Evolutionary conservation across 1,140 invertebrate genomes (phyloP), one percentile per base, ranked within the genome.

Genomic region (Leguminivora glycinivorella): DNA sequence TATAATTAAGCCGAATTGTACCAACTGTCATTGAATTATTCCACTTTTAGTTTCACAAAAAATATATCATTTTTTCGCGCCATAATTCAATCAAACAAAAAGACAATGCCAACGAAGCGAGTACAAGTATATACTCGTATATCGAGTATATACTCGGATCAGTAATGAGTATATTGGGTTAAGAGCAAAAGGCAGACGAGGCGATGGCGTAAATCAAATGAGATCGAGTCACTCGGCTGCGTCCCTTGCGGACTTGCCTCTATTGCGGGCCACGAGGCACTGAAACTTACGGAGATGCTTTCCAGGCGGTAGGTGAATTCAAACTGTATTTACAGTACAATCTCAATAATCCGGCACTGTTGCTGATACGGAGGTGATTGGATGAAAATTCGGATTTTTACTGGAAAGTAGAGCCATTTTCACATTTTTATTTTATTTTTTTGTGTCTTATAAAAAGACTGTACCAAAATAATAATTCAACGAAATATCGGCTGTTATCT

Each of bases 111-210:
- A n/a, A 17, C 14, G 12, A 43, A 43, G 40, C 17, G n/a, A 43
- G 7, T 17, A 43, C 40, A 43, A n/a, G 40, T 43, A 38, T 38
- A 12, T 38, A 38, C 12, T n/a, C n/a, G n/a, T n/a, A 31, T 31
- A 31, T 3, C 7, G 7, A 31, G 7, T 31, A 31, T 7, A 31
- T 7, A n/a, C 17, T 34, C 25, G 14, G 29, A 63, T 63, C 58
- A 63, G 58, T 63, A 63, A 63, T 63, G 29, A 63, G 58, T 63
- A 63, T 63, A 63, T 63, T 63, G 58, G 26, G 26, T 63, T 63
- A 63, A 31, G 58, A 43, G 26, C 58, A 31, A 63, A 63, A 34
- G 26, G 58, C 58, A 34, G 26, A 63, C 58, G 58, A 63, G 58
- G 58, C 58, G 25, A 31, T 63, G 58, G 31, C 58, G 26, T 63